These are phyloP conservation scores for Genyomyrus donnyi DNA, from an alignment of 2,113 vertebrate genomes.

Conservation along the genomic window DNA sequence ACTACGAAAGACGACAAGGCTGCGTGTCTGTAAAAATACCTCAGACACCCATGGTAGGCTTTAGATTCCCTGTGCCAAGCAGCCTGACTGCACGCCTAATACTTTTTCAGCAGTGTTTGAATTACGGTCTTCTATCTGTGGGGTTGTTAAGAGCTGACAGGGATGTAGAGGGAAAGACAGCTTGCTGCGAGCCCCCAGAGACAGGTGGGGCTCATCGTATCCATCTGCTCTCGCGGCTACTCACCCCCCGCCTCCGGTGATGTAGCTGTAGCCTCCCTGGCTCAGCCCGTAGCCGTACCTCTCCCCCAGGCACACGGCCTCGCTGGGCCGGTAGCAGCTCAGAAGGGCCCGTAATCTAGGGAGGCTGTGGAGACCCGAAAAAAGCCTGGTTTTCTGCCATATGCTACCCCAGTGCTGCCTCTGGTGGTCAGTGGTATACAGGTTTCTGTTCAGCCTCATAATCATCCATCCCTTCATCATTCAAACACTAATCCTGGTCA, in stretches of 20 bases:
- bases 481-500: not conserved
- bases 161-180: not conserved
- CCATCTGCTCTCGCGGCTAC: slow-evolving; percentile 29
- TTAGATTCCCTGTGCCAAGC: not conserved
- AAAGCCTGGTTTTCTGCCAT: not conserved
- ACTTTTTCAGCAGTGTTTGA: slow-evolving; percentile 8
- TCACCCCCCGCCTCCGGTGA: slow-evolving; percentile 97
- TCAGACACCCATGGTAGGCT: not conserved
- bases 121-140: not conserved
- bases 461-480: not conserved
- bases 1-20: not conserved
- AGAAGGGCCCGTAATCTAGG: slow-evolving; percentile 77
- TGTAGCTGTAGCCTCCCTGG: slow-evolving; percentile 90
- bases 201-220: not conserved
- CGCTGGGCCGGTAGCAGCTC: slow-evolving; percentile 78
- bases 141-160: not conserved
- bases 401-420: not conserved
- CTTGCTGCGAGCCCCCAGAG: not conserved
- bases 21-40: slow-evolving; percentile 13
- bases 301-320: slow-evolving; percentile 82
- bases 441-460: not conserved
- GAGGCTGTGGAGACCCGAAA: slow-evolving; percentile 56
- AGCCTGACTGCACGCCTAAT: not conserved
- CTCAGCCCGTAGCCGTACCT: slow-evolving; percentile 87
- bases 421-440: not conserved